Evolutionary conservation across 2,797 vertebrate species (phyloP), one percentile per base, ranked within the genome.

Genomic region (Catostomus latipinnis): DNA sequence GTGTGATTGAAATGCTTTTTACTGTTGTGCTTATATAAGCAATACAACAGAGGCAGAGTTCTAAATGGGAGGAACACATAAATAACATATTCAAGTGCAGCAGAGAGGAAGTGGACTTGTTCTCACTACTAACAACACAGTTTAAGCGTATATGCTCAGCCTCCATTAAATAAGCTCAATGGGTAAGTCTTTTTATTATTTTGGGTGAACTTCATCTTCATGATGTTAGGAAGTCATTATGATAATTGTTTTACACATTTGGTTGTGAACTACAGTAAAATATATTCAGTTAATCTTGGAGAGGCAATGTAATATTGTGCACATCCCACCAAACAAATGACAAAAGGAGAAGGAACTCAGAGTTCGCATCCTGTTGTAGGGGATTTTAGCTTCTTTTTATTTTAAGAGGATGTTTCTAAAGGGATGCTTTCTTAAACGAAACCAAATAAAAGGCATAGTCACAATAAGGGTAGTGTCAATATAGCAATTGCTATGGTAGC

Each of bases 21-120:
- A 52, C 58, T 60, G 62, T 73, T 78, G 70, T 45, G 34, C 60
- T 49, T 73, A 71, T 54, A 52, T 75, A 54, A 60, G 68, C 73
- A 49, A 68, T 5, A 22, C 43, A 56, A 69, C 5, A 76, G 45
- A 53, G n/a, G 3, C 71, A 78, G 65, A 62, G 43, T 61, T 70
- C 70, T 57, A 53, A 81, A 83, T 82, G 86, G 90, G 90, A 88
- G 91, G 88, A 83, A 85, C 88, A 86, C 86, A 82, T 81, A 82
- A 88, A 49, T 83, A 74, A 84, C 83, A 87, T 78, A 83, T 76
- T 87, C 80, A 75, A 58, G 68, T 57, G 81, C 69, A 60, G 49
- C 22, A 78, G 76, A 78, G 87, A 92, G 92, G 93, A 94, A 94
- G 91, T 87, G 61, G 71, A 84, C 80, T 80, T 81, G 71, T 66